Base-by-base conservation (phyloP, 1,140 invertebrate genomes). In the Steinernema feltiae region DNA sequence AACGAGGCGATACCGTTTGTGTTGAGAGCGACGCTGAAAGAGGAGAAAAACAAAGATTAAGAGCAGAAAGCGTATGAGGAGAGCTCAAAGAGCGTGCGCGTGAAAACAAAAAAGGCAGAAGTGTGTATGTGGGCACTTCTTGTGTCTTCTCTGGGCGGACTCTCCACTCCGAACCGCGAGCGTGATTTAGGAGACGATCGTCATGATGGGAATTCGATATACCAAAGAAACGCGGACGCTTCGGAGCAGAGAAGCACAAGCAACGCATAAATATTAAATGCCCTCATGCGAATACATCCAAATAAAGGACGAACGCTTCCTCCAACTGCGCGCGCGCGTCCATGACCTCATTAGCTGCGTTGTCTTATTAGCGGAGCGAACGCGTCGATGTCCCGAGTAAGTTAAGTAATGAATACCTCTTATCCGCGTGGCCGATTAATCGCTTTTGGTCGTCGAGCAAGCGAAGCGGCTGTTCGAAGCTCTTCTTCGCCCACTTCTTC, bases 21-120 rank as follows among this genome's bases (percentile, higher is more conserved):
- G 31, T 71, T 32, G 74, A 35, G 27, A 41, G 32, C 63, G 32
- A 35, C 29, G 18, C 74, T 75, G 69, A 35, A 75, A 75, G 17
- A n/a, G 32, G 30, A 15, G 32, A 18, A 72, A 72, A 46, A 46
- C n/a, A 72, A 74, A 74, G 30, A 29, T n/a, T 31, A 31, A 32
- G 1, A 3, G 21, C 21, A 18, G 48, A 1, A 46, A 75, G 53
- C 7, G 53, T n/a, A 63, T 46, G 53, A 63, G 24, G 24, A 17
- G 53, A 21, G 53, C 35, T 18, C 18, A 41, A 41, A 41, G 35
- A 7, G 18, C 35, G 7, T 41, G 35, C 7, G 35, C 7, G 35
- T 7, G 18, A 41, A 41, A 41, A 18, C 18, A 7, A 18, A 18
- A 41, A 18, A 41, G 18, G 35, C 7, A 41, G 35, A 27, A 63